Base-by-base conservation (phyloP, 2,113 vertebrate genomes). In the Uropsilus gracilis region DNA sequence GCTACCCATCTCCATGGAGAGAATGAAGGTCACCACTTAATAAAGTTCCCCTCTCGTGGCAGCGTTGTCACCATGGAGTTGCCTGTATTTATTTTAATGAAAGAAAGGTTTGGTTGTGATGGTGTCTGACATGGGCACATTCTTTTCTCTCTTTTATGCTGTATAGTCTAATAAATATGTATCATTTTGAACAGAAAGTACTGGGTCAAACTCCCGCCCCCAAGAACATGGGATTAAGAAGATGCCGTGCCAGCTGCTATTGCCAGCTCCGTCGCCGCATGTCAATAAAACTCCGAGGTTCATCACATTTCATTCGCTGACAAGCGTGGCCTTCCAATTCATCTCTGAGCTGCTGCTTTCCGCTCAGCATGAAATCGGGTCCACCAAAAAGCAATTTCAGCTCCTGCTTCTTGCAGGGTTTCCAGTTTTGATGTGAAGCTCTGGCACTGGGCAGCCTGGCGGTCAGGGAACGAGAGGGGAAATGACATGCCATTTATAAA, bases 321-420 rank as follows among this genome's bases (percentile, higher is more conserved):
- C 97, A 98, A 98, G 98, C 89, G 28, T 96, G 94, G 89, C 97
- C 97, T 97, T 97, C 93, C 95, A 53, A 94, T 97, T 97, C 97
- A 97, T 91, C 55, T 14, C 34, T 1, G 91, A 53, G 90, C 96
- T 28, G 24, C 92, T 0, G 89, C 94, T 97, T 95, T 22, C 28
- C 59, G 78, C 93, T 42, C 90, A 1, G 96, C 48, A 26, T 97
- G 98, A 98, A 98, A 98, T 97, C 55, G 1, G 96, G 76, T 96
- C 95, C 89, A 95, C 89, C 92, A 32, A 97, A 97, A 97, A 97
- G 97, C 96, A 96, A 95, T 97, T 95, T 92, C 55, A 14, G 64
- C 84, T 95, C 89, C 24, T 0, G 92, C 78, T 61, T 69, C 18
- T 93, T 28, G 4, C 80, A 6, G 53, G 93, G 66, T 68, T 95